Evolutionary conservation across 2,888 invertebrate species (phyloP), one percentile per base, ranked within the genome.

Genomic region (Acholoe squamosa): DNA sequence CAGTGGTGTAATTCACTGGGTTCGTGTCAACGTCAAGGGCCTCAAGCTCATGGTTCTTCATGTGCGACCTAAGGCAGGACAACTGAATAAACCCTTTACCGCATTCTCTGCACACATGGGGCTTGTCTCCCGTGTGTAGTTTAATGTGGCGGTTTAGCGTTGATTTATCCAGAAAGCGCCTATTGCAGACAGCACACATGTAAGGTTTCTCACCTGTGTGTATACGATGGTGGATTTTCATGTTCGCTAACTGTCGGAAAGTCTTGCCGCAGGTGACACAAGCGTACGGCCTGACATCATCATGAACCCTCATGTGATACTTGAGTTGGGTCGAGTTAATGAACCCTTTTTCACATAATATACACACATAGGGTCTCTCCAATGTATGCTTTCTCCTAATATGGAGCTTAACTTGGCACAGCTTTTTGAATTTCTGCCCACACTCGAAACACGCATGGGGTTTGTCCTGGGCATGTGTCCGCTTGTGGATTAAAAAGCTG

Each of bases 121-220:
- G 43, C 10, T 43, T 43, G 43, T 7, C 43, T 7, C 43, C 43
- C 10, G 43, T 43, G 80, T 80, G 80, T 0, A 80, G 3, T 22
- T 25, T 16, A 34, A 34, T 34, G 80, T 80, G 80, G 3, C 33
- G 31, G 33, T 14, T n/a, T n/a, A 80, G 25, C 33, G 31, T 80
- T 0, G 33, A 33, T 34, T 80, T 80, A 14, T 80, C 80, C 14
- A 34, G 31, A 16, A 80, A 33, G 31, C 33, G 33, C 16, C 80
- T 16, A 34, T 43, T 22, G 19, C 80, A 80, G 7, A 80, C 14
- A 0, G 80, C 33, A 34, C 80, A 80, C 22, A 14, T 16, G 25
- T 80, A 43, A 28, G 77, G 77, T 16, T 28, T 22, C 25, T n/a
- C 77, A 16, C 77, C 77, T n/a, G 77, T 77, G 77, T 77, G 77